Evolutionary conservation across 2,888 invertebrate genomes (phyloP).

Genomic region (Lottia scabra): DNA sequence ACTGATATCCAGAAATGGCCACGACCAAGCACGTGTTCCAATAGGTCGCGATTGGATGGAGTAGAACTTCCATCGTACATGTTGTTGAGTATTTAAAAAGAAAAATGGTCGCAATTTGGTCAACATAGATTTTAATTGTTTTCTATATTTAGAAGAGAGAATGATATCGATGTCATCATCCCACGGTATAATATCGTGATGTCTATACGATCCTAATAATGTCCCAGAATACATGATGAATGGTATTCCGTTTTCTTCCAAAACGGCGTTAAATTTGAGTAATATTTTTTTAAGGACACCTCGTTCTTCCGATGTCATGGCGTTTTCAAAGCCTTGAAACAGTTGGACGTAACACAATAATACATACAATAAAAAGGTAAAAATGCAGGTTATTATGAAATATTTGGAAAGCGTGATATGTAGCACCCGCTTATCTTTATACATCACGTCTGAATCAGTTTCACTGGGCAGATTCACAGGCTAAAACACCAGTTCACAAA

Average conservation of each 20-base stretch:
- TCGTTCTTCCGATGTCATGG: constrained; percentile 9
- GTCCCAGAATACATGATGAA: constrained; percentile 39
- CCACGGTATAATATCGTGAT: constrained; percentile 42
- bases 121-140: constrained; percentile 6
- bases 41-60: constrained; percentile 21
- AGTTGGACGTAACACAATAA: no score
- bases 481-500: no score
- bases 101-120: constrained; percentile 19
- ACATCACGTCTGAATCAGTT: no score
- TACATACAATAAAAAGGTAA: no score
- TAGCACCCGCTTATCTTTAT: no score
- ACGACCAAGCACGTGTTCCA: constrained; percentile 26
- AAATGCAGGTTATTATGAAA: no score
- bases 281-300: constrained; percentile 13
- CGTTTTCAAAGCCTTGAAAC: background rate
- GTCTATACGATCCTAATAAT: constrained; percentile 39
- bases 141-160: constrained; percentile 20
- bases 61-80: constrained; percentile 32
- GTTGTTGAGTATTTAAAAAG: constrained; percentile 17
- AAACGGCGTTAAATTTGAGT: constrained; percentile 12
- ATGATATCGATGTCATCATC: constrained; percentile 41
- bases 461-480: no score
- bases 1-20: constrained; percentile 40
- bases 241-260: constrained; percentile 13
- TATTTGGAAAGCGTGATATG: no score